phyloP scores from a whole-genome alignment of 2,797 vertebrate species.

The Phataginus tetradactyla region DNA sequence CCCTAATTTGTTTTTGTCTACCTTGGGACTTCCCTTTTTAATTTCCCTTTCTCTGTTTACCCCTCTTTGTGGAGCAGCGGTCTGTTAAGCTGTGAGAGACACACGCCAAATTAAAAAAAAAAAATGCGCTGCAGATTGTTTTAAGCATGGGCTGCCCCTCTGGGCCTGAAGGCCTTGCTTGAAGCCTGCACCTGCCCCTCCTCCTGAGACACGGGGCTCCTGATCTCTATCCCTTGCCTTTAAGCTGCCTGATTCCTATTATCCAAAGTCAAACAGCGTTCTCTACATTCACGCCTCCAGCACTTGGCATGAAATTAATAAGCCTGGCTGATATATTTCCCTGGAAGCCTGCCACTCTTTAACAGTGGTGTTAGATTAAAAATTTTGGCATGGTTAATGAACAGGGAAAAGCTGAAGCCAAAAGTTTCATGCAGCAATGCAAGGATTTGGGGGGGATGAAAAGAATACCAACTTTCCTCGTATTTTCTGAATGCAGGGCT shows the following conservation, averaged over 20 bases:
- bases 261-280: slow-evolving; percentile 94
- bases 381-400: slow-evolving; percentile 94
- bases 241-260: slow-evolving; percentile 94
- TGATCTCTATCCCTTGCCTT: slow-evolving; percentile 97
- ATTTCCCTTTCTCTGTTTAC: slow-evolving; percentile 99
- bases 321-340: slow-evolving; percentile 94
- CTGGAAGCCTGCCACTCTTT: slow-evolving; percentile 94
- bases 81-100: slow-evolving; percentile 93
- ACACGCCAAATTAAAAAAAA: slow-evolving; percentile 96
- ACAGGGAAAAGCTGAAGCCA: slow-evolving; percentile 91
- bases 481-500: slow-evolving; percentile 88
- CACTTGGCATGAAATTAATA: slow-evolving; percentile 96
- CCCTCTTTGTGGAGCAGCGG: slow-evolving; percentile 98
- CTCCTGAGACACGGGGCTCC: slow-evolving; percentile 95
- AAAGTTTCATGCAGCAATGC: slow-evolving; percentile 91
- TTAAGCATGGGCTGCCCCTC: slow-evolving; percentile 97
- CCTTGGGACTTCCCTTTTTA: slow-evolving; percentile 99
- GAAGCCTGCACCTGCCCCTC: slow-evolving; percentile 98
- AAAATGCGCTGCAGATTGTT: slow-evolving; percentile 93
- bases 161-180: slow-evolving; percentile 98
- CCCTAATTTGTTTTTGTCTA: slow-evolving; percentile 99
- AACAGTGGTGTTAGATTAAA: slow-evolving; percentile 95
- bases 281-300: slow-evolving; percentile 92
- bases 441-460: slow-evolving; percentile 89
- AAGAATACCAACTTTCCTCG: slow-evolving; percentile 90